Conservation (phyloP, 2,888 invertebrate genomes). For the Acanthosepion esculentum region DNA sequence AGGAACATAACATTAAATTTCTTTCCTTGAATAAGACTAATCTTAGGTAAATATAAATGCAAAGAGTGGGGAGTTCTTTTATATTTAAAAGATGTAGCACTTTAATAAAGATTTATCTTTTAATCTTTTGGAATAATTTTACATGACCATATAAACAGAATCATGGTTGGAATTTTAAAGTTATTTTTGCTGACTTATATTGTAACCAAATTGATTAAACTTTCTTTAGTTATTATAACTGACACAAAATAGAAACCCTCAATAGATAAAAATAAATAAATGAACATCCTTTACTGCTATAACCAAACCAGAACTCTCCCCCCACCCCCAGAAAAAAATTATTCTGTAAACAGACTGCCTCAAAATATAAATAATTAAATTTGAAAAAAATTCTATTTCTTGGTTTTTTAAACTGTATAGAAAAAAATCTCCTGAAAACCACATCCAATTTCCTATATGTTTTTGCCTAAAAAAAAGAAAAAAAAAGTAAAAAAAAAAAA, state of each 20-base stretch:
- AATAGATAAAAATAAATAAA: background rate
- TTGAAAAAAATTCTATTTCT: background rate
- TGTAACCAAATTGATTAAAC: background rate
- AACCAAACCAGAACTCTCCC: background rate
- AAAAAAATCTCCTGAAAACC: slow-evolving; percentile 15
- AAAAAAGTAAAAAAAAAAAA: background rate
- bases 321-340: background rate
- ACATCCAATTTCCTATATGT: background rate
- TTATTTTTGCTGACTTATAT: background rate
- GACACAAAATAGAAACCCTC: background rate
- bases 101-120: background rate
- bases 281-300: background rate
- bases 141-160: background rate
- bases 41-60: background rate
- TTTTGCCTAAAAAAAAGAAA: background rate
- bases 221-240: background rate
- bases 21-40: background rate
- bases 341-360: background rate
- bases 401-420: background rate
- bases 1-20: background rate
- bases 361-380: background rate
- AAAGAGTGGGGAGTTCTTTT: background rate
- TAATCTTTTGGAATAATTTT: background rate
- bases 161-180: background rate
- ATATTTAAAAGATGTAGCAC: background rate